Evolutionary conservation across 2,113 vertebrate genomes (phyloP).

Genomic region (Phaethornis superciliosus): DNA sequence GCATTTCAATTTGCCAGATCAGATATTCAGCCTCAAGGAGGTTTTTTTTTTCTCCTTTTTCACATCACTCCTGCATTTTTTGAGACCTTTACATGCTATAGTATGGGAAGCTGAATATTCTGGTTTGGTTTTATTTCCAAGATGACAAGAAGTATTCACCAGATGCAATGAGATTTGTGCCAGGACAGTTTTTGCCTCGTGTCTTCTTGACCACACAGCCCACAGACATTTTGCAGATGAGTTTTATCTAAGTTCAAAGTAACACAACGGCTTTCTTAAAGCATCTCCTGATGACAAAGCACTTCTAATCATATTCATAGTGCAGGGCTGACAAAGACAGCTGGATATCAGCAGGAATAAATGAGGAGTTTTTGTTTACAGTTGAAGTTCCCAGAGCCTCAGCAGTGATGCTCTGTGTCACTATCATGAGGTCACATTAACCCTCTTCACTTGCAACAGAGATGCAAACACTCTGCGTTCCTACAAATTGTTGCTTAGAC

Average conservation of each 20-base stretch:
- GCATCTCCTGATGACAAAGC: slow-evolving; percentile 18
- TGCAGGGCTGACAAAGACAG: slow-evolving; percentile 27
- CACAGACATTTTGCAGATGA: not conserved
- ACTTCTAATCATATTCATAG: not conserved
- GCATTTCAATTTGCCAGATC: not conserved
- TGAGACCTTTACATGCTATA: not conserved
- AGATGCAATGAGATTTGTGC: not conserved
- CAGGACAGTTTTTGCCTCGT: not conserved
- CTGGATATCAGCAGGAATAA: slow-evolving; percentile 24
- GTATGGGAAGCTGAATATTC: not conserved
- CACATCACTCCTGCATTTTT: not conserved
- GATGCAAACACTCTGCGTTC: not conserved
- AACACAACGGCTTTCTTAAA: not conserved
- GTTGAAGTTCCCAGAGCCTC: not conserved
- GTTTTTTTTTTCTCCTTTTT: not conserved
- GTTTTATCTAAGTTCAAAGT: slow-evolving; percentile 1
- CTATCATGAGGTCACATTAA: not conserved
- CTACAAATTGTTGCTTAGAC: not conserved
- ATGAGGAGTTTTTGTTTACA: slow-evolving; percentile 23
- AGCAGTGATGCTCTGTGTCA: slow-evolving; percentile 16
- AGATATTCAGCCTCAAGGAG: not conserved
- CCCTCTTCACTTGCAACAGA: not conserved
- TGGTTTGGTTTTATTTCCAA: not conserved
- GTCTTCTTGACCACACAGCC: not conserved
- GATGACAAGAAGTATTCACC: not conserved